Evolutionary conservation across 1,140 invertebrate species (phyloP), one percentile per base, ranked within the genome.

Genomic region (Cydia splendana): DNA sequence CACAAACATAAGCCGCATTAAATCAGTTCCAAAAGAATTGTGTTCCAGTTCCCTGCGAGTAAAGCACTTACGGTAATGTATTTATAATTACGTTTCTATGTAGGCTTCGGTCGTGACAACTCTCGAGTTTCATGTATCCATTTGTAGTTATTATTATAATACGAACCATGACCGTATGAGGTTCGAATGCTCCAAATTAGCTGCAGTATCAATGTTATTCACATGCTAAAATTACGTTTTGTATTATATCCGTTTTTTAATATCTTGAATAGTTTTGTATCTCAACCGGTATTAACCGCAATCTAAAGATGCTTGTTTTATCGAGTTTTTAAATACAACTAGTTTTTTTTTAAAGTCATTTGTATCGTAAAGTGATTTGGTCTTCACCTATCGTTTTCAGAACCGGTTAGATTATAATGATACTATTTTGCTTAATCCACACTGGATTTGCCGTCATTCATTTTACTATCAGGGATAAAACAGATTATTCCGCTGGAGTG

Each of bases 1-100:
- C 67, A 71, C 57, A 78, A 81, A 82, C 76, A 82, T 84, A 82
- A 85, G 81, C 81, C 78, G 78, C 79, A 80, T 88, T 86, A 87
- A 81, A 78, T 79, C 76, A 71, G 65, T 77, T 71, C 71, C 82
- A 79, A 88, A 87, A 85, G 84, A 87, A 87, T 83, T 78, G 79
- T 78, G 82, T 85, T 79, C 80, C 79, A 81, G 78, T 84, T 82
- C 78, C 85, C 80, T n/a, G 28, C 45, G 79, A 82, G 81, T 87
- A 86, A 87, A 82, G 80, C 83, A 87, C 84, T 86, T 85, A 84
- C 84, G 76, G 79, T 91, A 89, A 91, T 91, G 90, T 85, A 81
- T 90, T 90, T 90, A 91, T 90, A 90, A 90, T 90, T 88, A 88
- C 86, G 82, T 84, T 83, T 81, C 80, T 85, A 80, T 83, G 82